A percentile compares a stretch with the other conserved stretches of the same genome.
phyloP scores from a whole-genome alignment of 2,888 invertebrate genomes.

The Netelia virgata region DNA sequence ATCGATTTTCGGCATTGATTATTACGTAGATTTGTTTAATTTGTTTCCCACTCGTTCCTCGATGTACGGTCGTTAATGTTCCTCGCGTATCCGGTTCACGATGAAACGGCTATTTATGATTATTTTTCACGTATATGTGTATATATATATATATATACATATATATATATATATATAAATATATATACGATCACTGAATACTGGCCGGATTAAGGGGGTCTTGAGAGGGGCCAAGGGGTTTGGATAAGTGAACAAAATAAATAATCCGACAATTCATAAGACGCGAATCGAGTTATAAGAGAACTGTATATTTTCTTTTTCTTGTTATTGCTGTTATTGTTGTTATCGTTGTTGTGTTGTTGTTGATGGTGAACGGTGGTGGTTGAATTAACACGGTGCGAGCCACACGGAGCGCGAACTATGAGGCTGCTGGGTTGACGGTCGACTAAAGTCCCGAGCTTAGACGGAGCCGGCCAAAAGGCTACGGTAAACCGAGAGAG shows the following conservation, averaged over 20 bases:
- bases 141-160: background rate
- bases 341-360: background rate
- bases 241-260: constrained; percentile 20
- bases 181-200: constrained; percentile 31
- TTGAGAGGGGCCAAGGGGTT: background rate
- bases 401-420: constrained; percentile 62
- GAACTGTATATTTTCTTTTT: background rate
- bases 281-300: constrained; percentile 4
- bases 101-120: background rate
- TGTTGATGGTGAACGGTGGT: constrained; percentile 45
- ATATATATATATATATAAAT: constrained; percentile 26
- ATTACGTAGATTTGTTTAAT: background rate
- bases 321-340: background rate
- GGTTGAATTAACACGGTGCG: constrained; percentile 51
- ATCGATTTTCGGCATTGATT: background rate
- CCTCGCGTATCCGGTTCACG: too few species aligned
- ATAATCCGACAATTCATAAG: constrained; percentile 13
- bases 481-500: constrained; percentile 51
- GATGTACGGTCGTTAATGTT: too few species aligned
- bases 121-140: constrained; percentile 7
- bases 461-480: constrained; percentile 60
- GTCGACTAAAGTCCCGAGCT: constrained; percentile 67
- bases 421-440: constrained; percentile 68
- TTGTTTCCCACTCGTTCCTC: background rate
- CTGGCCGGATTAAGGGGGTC: constrained; percentile 37